These are phyloP conservation scores for Cynaeus angustus DNA, from an alignment of 2,888 invertebrate species.

Conservation along the genomic window DNA sequence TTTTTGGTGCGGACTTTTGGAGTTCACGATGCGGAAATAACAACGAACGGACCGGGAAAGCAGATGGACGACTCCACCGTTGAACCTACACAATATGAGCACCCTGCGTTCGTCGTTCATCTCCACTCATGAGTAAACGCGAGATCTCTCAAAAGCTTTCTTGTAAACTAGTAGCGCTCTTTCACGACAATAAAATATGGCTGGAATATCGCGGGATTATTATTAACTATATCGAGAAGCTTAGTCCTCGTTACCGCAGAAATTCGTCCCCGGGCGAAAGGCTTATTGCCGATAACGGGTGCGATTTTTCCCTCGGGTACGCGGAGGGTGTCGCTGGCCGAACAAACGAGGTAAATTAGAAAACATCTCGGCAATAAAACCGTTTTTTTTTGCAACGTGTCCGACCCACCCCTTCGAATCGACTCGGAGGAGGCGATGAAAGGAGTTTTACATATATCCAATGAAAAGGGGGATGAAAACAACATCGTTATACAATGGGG, in stretches of 20 bases:
- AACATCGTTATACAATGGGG: constrained; percentile 71
- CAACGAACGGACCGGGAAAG: constrained; percentile 60
- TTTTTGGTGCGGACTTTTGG: constrained; percentile 63
- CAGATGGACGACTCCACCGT: constrained; percentile 62
- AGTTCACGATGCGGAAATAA: constrained; percentile 63
- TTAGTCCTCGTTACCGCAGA: constrained; percentile 15
- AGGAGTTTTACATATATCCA: constrained; percentile 67
- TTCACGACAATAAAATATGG: constrained; percentile 33
- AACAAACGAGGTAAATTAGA: constrained; percentile 64
- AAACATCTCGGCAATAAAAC: constrained; percentile 58
- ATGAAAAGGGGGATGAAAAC: constrained; percentile 68
- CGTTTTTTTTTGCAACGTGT: constrained; percentile 54
- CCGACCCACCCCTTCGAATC: constrained; percentile 29
- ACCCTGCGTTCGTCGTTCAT: constrained; percentile 62
- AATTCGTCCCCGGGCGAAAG: constrained; percentile 38
- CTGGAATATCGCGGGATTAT: constrained; percentile 33
- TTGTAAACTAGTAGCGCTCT: constrained; percentile 53
- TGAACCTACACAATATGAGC: constrained; percentile 62
- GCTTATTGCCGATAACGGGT: constrained; percentile 58
- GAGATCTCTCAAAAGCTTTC: constrained; percentile 63
- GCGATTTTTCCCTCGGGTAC: constrained; percentile 70
- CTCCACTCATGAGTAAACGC: constrained; percentile 64
- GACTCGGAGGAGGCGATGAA: constrained; percentile 34
- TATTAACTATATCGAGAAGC: too few species aligned
- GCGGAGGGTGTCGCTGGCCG: constrained; percentile 59